A percentile compares a stretch with the other conserved stretches of the same genome.
Evolutionary conservation across 2,113 vertebrate genomes (phyloP).

Genomic region (Thamnophis sirtalis): DNA sequence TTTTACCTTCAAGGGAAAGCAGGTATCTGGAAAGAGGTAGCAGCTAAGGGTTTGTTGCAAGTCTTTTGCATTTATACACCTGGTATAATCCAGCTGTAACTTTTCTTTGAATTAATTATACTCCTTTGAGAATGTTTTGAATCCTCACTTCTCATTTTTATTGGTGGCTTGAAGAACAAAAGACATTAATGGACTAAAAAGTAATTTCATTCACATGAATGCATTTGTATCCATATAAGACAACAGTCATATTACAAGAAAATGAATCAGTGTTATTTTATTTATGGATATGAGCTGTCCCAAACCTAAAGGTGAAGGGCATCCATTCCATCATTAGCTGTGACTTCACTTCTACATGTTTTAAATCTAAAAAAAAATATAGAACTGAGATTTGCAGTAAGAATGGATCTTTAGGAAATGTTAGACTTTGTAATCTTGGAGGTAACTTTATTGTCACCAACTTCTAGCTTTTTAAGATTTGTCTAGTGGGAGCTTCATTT

Average conservation of each 20-base stretch:
- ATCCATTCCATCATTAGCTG: background rate
- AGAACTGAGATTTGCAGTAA: background rate
- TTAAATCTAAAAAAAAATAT: background rate
- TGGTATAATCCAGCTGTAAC: background rate
- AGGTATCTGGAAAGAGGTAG: background rate
- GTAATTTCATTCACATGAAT: background rate
- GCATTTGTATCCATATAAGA: background rate
- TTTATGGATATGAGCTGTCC: background rate
- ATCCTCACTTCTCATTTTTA: background rate
- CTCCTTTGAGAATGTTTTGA: background rate
- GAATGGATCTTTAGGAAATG: background rate
- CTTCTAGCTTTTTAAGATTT: background rate
- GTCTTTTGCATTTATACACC: background rate
- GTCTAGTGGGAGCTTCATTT: background rate
- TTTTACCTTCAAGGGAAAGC: background rate
- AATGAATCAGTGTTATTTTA: background rate
- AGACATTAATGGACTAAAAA: background rate
- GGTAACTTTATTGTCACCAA: background rate
- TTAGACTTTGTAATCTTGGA: background rate
- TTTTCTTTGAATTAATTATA: background rate
- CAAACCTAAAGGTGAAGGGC: background rate
- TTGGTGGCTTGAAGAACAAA: slow-evolving; percentile 3
- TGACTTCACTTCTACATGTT: background rate
- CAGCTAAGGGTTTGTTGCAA: background rate
- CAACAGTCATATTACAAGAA: background rate